These are phyloP conservation scores for Conomelus anceps DNA, from an alignment of 2,888 invertebrate genomes.

Conservation along the genomic window DNA sequence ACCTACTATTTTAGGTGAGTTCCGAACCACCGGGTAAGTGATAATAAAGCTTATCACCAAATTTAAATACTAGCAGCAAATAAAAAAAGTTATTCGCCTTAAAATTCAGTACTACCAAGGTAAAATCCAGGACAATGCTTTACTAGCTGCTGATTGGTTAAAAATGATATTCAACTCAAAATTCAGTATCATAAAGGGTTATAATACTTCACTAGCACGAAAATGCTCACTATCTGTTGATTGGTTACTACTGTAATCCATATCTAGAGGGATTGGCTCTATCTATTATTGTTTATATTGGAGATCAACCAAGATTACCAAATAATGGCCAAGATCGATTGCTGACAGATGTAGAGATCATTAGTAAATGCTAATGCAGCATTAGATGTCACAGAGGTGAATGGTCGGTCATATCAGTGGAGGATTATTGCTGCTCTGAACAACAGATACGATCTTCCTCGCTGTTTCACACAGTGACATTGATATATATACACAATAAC, in stretches of 20 bases:
- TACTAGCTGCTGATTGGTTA: too few species aligned
- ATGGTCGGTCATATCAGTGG: not conserved
- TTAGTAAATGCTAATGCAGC: not conserved
- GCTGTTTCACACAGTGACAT: not conserved
- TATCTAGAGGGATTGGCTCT: not conserved
- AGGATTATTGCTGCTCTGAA: not conserved
- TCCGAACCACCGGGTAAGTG: too few species aligned
- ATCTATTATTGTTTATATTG: not conserved
- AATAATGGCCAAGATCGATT: not conserved
- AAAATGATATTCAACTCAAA: not conserved
- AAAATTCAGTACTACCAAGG: too few species aligned
- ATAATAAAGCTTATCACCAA: too few species aligned
- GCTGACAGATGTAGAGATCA: not conserved
- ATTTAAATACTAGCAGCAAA: too few species aligned
- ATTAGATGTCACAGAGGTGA: not conserved
- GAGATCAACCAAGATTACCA: not conserved
- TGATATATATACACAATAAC: not conserved
- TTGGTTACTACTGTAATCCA: not conserved
- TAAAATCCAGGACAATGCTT: too few species aligned
- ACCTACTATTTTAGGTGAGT: too few species aligned
- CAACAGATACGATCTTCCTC: not conserved
- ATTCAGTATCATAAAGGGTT: too few species aligned
- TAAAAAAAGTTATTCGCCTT: too few species aligned
- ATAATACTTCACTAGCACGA: too few species aligned
- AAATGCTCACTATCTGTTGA: not conserved